Conservation (phyloP, 1,140 invertebrate genomes). For the Diorhabda sublineata region DNA sequence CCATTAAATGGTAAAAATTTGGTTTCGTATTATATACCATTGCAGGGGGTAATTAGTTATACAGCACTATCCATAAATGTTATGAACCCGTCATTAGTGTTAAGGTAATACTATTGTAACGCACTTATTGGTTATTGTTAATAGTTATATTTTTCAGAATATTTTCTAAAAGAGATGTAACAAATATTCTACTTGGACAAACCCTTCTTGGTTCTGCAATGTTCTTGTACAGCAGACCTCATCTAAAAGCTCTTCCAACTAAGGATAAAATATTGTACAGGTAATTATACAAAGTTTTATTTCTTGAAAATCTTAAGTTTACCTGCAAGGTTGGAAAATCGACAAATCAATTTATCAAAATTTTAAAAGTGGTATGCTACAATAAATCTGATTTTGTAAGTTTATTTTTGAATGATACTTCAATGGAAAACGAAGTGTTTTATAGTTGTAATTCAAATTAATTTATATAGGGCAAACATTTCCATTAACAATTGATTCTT, state of each 20-base stretch:
- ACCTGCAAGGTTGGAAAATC: no score
- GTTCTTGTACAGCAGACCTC: slow-evolving; percentile 61
- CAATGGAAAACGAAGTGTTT: no score
- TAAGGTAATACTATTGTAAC: slow-evolving; percentile 48
- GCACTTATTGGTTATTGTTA: slow-evolving; percentile 3
- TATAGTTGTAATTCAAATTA: no score
- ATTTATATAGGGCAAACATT: no score
- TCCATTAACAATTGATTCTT: no score
- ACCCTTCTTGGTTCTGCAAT: slow-evolving; percentile 58
- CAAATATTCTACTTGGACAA: slow-evolving; percentile 56
- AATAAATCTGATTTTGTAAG: no score
- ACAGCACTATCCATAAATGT: slow-evolving; percentile 61
- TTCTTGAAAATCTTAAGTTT: no score
- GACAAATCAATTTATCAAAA: no score
- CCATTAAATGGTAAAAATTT: slow-evolving; percentile 57
- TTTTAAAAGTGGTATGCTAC: no score
- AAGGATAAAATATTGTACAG: slow-evolving; percentile 52
- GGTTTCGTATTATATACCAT: slow-evolving; percentile 59
- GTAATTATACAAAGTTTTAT: slow-evolving; percentile 41
- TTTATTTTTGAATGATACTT: no score
- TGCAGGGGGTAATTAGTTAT: slow-evolving; percentile 58
- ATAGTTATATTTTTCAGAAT: slow-evolving; percentile 48
- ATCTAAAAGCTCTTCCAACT: slow-evolving; percentile 49
- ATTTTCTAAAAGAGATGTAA: slow-evolving; percentile 55
- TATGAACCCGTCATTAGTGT: slow-evolving; percentile 60